phyloP scores from a whole-genome alignment of 2,113 vertebrate species.

The Lepidothrix coronata region DNA sequence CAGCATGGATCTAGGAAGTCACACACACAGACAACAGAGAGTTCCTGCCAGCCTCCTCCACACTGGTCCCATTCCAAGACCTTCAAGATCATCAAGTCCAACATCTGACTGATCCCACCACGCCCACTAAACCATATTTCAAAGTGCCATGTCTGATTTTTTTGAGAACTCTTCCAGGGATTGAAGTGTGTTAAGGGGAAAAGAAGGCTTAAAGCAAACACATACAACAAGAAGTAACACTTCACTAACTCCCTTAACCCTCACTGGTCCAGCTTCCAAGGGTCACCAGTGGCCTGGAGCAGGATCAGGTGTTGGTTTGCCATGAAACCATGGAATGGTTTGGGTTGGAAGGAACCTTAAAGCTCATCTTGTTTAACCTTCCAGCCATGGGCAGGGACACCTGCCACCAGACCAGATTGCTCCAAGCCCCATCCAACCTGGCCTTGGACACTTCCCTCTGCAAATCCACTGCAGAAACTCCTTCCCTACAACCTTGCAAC shows the following conservation, averaged over 20 bases:
- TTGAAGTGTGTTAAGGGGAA: neutral
- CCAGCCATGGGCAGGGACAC: neutral
- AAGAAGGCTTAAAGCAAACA: neutral
- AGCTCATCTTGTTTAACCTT: neutral
- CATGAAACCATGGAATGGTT: neutral
- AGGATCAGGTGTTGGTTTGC: neutral
- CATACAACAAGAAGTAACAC: neutral
- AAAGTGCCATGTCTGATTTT: neutral
- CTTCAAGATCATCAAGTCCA: neutral
- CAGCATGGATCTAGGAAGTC: accelerated
- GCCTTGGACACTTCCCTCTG: neutral
- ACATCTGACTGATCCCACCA: accelerated
- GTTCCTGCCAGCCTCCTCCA: neutral
- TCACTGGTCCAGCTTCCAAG: accelerated
- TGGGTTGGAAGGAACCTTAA: neutral
- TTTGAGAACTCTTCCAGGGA: neutral
- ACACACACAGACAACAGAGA: neutral
- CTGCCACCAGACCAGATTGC: neutral
- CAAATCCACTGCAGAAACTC: neutral
- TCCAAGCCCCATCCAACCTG: neutral
- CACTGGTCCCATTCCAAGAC: neutral
- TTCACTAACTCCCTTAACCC: no score
- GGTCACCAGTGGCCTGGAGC: neutral
- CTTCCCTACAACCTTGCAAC: neutral
- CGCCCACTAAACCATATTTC: neutral